Evolutionary conservation across 2,888 invertebrate genomes (phyloP), one percentile per base, ranked within the genome.

Genomic region (Brachypalpus laphriformis): DNA sequence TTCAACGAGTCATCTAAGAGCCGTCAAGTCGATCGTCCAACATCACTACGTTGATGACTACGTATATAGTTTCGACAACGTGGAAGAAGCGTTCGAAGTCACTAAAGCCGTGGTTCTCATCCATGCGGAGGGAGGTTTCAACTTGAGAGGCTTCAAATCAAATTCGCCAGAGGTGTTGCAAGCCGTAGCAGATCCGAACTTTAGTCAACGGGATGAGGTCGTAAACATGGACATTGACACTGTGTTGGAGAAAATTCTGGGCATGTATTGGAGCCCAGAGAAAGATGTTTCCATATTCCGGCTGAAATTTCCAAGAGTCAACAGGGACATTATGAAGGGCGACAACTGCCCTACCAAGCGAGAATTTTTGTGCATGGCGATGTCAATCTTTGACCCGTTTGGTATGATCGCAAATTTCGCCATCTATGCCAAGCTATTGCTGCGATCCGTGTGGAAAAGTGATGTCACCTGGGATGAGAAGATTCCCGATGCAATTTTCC

Each of bases 51-150:
- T 59, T 2, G 40, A 40, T 14, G 4, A 40, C 5, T 40, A 14
- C 11, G 77, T 87, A 0, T 56, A 72, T n/a, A 59, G 72, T 47
- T 87, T 87, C 59, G 66, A 86, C 22, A 68, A 22, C 0, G 47
- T 68, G 2, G 75, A 77, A 2, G 37, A 86, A 14, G 86, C 83
- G 0, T 56, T 87, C 11, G 47, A 22, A n/a, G 54, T 87, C 0
- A 81, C 66, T 3, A 71, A 42, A 1, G 75, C 82, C 7, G 83
- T 87, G 9, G 25, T 72, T 87, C 22, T 45, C 0, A 87, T 87
- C 51, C 86, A 86, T 45, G 11, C 45, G 1, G n/a, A 66, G 8
- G 83, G 65, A 1, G 76, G 76, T 4, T 86, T 87, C 37, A 66
- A 83, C 3, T 8, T 87, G 31, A 59, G 82, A 22, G 75, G 75